phyloP scores from a whole-genome alignment of 2,888 invertebrate genomes.

The Dolomedes plantarius region DNA sequence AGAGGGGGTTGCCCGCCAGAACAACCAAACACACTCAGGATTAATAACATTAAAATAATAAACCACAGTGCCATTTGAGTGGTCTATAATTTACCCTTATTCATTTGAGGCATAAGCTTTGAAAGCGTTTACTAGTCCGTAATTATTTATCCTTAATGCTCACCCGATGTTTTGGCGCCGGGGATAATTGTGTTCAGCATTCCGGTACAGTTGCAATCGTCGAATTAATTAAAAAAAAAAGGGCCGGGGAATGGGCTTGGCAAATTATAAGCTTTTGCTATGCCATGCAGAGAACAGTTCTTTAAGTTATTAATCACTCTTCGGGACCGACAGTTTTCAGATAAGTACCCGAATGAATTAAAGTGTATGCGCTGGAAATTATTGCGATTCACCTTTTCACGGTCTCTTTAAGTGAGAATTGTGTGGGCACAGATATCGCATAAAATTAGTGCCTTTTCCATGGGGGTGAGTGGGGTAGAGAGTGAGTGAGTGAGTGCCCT shows the following conservation, averaged over 20 bases:
- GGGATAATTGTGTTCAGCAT: not conserved
- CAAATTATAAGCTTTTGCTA: constrained; percentile 47
- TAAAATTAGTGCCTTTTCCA: not conserved
- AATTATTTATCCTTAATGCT: constrained; percentile 16
- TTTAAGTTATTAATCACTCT: not conserved
- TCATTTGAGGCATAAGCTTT: constrained; percentile 5
- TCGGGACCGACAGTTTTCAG: not conserved
- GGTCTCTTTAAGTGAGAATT: not conserved
- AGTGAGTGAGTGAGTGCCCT: too few species aligned
- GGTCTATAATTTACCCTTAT: constrained; percentile 4
- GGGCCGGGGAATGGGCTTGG: constrained; percentile 25
- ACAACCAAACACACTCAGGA: constrained; percentile 8
- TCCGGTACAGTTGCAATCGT: constrained; percentile 23
- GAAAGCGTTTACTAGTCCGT: not conserved
- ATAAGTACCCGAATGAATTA: constrained; percentile 6
- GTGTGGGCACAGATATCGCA: constrained; percentile 6
- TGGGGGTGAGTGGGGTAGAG: too few species aligned
- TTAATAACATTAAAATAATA: constrained; percentile 18
- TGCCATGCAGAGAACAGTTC: not conserved
- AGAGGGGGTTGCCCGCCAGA: not conserved
- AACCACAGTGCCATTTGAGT: constrained; percentile 9
- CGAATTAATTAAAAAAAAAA: constrained; percentile 53
- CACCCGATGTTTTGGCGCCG: not conserved
- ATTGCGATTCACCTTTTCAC: not conserved
- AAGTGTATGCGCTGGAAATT: not conserved